Base-by-base conservation (phyloP, 2,888 invertebrate genomes). In the Caenorhabditis sinica region DNA sequence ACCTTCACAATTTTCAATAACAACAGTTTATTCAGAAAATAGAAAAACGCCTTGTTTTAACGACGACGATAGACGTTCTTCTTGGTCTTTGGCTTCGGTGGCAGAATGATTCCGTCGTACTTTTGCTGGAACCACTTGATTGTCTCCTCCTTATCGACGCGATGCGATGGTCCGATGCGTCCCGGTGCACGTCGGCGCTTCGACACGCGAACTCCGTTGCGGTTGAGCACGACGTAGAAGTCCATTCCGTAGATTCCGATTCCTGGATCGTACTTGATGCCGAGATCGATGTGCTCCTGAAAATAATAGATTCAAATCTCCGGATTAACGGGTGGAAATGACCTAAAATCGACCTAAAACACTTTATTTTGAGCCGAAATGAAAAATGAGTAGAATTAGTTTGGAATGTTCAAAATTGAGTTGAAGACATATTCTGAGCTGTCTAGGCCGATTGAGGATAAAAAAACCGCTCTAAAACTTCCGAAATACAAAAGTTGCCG, bases 51-150 rank as follows among this genome's bases (percentile, higher is more conserved):
- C n/a, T n/a, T n/a, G n/a, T n/a, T 68, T 79, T 85, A 82, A 82
- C 85, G 85, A 61, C 86, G 82, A 68, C 83, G 86, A 74, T 74
- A 86, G 13, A 73, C 45, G 69, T 74, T 80, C 66, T 65, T 83
- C 83, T 86, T 86, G 51, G 85, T 89, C 86, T 91, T 91, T 49
- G 91, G 91, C 95, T 96, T 97, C 94, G 96, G 96, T 89, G 96
- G 95, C 92, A 97, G 95, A 94, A 97, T 97, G 94, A 97, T 96
- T 94, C 97, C 97, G 94, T 97, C 97, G 93, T 97, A 97, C 95
- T 98, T 99, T 95, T 97, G 97, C 94, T 99, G 99, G 96, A 99
- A 99, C 98, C 99, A 99, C 94, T 99, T 99, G 96, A 99, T 98
- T 90, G 98, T 96, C 93, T 99, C 98, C 94, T 99, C 99, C 94